Base-by-base conservation (phyloP, 2,797 vertebrate genomes). In the Sebastiscus tertius region DNA sequence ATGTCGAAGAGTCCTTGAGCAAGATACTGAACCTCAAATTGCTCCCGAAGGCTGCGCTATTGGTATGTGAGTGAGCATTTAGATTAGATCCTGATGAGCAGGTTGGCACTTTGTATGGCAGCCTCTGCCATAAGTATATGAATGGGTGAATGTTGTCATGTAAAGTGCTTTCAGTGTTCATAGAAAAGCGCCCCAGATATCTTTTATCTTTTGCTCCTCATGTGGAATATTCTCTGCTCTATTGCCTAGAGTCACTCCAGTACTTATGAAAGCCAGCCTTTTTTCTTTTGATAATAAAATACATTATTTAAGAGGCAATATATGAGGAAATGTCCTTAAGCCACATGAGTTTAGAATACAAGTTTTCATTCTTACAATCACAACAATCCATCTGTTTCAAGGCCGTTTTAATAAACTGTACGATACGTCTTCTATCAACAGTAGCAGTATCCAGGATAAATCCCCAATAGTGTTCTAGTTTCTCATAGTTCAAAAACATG, bases 221-320 rank as follows among this genome's bases (percentile, higher is more conserved):
- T 74, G 13, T 76, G n/a, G 55, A 75, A 84, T 63, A 22, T 78
- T 71, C 55, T 55, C 8, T 16, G 34, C 0, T 24, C 8, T 71
- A 63, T 61, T 71, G 9, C 34, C 72, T 72, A 6, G 7, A 75
- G 16, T 75, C 49, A 29, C 29, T 52, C 20, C 3, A 58, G 18
- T 18, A 24, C 22, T 33, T 49, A 56, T 72, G 16, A 79, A 80
- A 77, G 4, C 0, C 55, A 18, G 24, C 10, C 34, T 55, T 42
- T 71, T 58, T 72, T 65, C 29, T 61, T 73, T 33, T 72, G 14
- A 29, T 46, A 74, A 54, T 70, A 49, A 60, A 78, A 72, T 26
- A 12, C 1, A 31, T 68, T 63, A 52, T 42, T 49, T 56, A 18
- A 33, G 63, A 24, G n/a, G 11, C 2, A 12, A 10, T 26, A 22